These are phyloP conservation scores for Temnopleurus reevesii DNA, from an alignment of 53 echinoderm and acorn worm species.

Conservation along the genomic window DNA sequence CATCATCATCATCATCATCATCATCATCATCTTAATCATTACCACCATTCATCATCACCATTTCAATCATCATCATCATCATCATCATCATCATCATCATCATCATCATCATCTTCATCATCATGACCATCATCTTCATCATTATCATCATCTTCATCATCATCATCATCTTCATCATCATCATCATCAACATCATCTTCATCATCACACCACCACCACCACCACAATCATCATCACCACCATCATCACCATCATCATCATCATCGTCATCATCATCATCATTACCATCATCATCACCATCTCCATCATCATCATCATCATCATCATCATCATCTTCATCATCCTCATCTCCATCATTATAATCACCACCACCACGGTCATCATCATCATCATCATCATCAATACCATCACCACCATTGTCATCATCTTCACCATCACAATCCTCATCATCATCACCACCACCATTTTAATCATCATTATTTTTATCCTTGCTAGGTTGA, in stretches of 20 bases:
- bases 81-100: not conserved
- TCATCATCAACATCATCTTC: not conserved
- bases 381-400: not conserved
- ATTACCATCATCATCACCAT: not conserved
- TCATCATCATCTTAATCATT: not conserved
- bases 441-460: not conserved
- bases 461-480: not conserved
- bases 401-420: not conserved
- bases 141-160: not conserved
- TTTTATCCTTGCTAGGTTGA: not conserved
- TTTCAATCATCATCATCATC: not conserved
- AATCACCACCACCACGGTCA: not conserved
- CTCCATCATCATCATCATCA: not conserved
- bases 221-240: not conserved
- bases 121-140: not conserved
- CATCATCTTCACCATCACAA: not conserved
- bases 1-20: not conserved
- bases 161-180: not conserved
- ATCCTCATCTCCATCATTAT: not conserved
- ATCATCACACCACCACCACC: not conserved
- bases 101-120: not conserved
- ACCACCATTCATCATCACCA: not conserved
- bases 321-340: not conserved
- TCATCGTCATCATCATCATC: not conserved
- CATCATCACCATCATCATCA: not conserved